phyloP scores from a whole-genome alignment of 2,797 vertebrate species.

The Urosaurus nigricauda region DNA sequence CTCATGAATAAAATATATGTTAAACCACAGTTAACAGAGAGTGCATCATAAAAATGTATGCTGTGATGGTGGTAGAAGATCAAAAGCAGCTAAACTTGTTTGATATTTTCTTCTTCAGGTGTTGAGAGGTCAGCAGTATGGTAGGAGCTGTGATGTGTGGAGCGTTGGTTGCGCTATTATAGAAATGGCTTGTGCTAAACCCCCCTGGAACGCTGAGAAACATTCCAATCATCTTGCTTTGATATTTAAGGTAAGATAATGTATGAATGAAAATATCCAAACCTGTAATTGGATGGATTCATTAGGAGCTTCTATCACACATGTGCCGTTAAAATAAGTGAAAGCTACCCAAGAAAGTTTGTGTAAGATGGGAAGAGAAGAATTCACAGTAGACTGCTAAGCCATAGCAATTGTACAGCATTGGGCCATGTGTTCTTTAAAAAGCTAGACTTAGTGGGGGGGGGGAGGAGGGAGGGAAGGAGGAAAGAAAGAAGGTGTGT shows the following conservation, averaged over 20 bases:
- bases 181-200: slow-evolving; percentile 93
- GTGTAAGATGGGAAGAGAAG: not conserved
- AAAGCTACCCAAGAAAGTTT: not conserved
- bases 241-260: slow-evolving; percentile 88
- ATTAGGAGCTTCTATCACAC: not conserved
- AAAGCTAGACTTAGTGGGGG: not conserved
- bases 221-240: slow-evolving; percentile 93
- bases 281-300: not conserved
- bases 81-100: slow-evolving; percentile 14
- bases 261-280: not conserved
- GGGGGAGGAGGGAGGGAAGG: no score
- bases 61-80: not conserved
- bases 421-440: not conserved
- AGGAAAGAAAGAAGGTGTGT: no score
- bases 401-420: not conserved
- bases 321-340: not conserved
- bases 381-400: not conserved
- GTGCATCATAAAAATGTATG: slow-evolving; percentile 5
- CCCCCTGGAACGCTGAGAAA: slow-evolving; percentile 92
- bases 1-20: slow-evolving; percentile 9
- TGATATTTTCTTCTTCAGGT: slow-evolving; percentile 77
- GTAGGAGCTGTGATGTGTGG: slow-evolving; percentile 93
- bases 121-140: slow-evolving; percentile 90
- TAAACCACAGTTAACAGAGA: not conserved
- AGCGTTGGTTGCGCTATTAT: slow-evolving; percentile 91